phyloP scores from a whole-genome alignment of 2,888 invertebrate genomes.

The Heteromurus nitidus region DNA sequence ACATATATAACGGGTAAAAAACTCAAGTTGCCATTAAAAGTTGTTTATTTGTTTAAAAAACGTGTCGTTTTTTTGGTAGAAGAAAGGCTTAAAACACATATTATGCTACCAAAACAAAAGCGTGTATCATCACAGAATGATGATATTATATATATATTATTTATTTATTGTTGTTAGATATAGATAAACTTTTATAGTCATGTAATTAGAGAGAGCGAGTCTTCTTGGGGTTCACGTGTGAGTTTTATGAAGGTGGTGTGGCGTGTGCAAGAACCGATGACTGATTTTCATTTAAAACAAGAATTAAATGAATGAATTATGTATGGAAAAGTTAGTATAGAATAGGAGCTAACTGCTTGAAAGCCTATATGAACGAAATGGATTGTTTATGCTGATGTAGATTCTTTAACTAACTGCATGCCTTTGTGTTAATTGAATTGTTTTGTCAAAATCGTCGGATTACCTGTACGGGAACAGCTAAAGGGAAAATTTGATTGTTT shows the following conservation, averaged over 20 bases:
- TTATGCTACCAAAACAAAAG: conserved; percentile 3
- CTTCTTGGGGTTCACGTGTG: not conserved
- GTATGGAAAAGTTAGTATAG: no score
- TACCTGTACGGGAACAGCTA: no score
- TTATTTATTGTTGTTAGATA: conserved; percentile 9
- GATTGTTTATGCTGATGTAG: no score
- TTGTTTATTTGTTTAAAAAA: conserved; percentile 19
- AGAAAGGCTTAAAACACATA: conserved; percentile 14
- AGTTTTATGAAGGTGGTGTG: not conserved
- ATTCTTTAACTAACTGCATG: no score
- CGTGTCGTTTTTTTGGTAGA: conserved; percentile 1
- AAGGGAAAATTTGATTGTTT: no score
- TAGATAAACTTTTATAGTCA: conserved; percentile 1
- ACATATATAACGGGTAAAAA: conserved; percentile 61
- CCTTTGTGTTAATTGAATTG: no score
- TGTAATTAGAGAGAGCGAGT: not conserved
- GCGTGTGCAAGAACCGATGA: conserved; percentile 15
- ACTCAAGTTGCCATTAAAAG: conserved; percentile 62
- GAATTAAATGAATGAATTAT: no score
- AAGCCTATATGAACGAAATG: no score
- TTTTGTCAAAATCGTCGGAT: no score
- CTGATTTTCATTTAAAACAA: conserved; percentile 30
- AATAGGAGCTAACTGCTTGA: no score
- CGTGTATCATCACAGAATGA: conserved; percentile 17
- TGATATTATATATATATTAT: conserved; percentile 35